Evolutionary conservation across 2,113 vertebrate genomes (phyloP).

Genomic region (Poeciliopsis retropinna): DNA sequence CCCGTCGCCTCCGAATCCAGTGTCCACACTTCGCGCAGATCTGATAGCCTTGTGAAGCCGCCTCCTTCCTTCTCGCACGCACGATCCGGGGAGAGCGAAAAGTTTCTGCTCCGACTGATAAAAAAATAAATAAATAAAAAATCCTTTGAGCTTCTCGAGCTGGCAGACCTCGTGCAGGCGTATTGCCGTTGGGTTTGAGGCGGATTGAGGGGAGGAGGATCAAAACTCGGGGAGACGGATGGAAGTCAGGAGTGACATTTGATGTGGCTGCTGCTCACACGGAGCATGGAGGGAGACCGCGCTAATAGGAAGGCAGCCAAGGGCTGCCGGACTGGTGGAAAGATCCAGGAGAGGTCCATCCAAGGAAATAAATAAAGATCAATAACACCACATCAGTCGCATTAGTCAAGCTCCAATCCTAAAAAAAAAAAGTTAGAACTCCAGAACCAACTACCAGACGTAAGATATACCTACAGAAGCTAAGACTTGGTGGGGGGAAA

Average conservation of each 20-base stretch:
- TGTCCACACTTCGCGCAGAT: conserved; percentile 19
- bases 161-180: conserved; percentile 27
- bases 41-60: conserved; percentile 21
- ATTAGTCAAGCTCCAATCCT: no score
- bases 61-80: not conserved
- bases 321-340: conserved; percentile 21
- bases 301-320: conserved; percentile 3
- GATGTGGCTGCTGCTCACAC: conserved; percentile 24
- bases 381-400: not conserved
- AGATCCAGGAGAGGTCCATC: conserved; percentile 11
- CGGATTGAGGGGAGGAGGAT: conserved; percentile 26
- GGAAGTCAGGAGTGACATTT: conserved; percentile 32
- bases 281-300: conserved; percentile 16
- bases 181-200: conserved; percentile 9
- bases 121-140: conserved; percentile 7
- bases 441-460: no score
- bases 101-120: conserved; percentile 28
- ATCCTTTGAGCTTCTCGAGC: conserved; percentile 45
- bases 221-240: conserved; percentile 46
- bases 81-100: conserved; percentile 14
- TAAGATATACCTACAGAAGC: no score
- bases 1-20: conserved; percentile 5
- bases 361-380: conserved; percentile 15
- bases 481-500: no score
- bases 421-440: no score